Evolutionary conservation across 2,888 invertebrate species (phyloP).

Genomic region (Lithophane socia): DNA sequence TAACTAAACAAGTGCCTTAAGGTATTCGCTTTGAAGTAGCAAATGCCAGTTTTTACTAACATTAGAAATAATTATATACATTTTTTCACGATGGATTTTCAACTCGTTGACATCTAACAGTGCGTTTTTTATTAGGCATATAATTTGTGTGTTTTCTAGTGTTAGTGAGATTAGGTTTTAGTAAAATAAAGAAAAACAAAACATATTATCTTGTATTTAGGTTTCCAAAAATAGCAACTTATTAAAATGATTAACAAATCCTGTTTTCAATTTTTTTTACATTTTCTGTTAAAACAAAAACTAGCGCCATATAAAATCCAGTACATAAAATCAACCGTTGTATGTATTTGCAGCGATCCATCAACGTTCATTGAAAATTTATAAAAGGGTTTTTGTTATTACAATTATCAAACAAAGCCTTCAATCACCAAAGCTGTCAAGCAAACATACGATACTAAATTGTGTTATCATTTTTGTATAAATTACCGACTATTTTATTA

Average conservation of each 20-base stretch:
- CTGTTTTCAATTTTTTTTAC: neutral
- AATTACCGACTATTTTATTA: constrained; percentile 37
- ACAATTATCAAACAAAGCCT: constrained; percentile 67
- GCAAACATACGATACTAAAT: constrained; percentile 43
- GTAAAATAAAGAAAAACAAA: neutral
- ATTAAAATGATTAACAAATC: neutral
- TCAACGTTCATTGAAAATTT: constrained; percentile 71
- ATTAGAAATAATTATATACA: too few species aligned
- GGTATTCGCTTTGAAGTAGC: too few species aligned
- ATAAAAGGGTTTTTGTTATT: constrained; percentile 63
- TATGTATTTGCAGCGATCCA: constrained; percentile 69
- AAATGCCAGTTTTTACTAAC: too few species aligned
- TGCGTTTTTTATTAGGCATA: neutral
- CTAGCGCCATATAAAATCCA: neutral
- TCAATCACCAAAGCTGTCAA: constrained; percentile 74
- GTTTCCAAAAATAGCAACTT: neutral
- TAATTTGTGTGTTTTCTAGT: neutral
- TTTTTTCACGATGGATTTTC: neutral
- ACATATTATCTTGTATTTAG: neutral
- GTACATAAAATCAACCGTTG: constrained; percentile 30
- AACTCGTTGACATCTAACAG: neutral
- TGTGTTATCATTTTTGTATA: constrained; percentile 45
- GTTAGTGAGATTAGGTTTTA: neutral
- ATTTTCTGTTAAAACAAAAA: neutral
- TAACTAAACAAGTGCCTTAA: too few species aligned